phyloP scores from a whole-genome alignment of 2,888 invertebrate genomes.

The Lasius fuliginosus region DNA sequence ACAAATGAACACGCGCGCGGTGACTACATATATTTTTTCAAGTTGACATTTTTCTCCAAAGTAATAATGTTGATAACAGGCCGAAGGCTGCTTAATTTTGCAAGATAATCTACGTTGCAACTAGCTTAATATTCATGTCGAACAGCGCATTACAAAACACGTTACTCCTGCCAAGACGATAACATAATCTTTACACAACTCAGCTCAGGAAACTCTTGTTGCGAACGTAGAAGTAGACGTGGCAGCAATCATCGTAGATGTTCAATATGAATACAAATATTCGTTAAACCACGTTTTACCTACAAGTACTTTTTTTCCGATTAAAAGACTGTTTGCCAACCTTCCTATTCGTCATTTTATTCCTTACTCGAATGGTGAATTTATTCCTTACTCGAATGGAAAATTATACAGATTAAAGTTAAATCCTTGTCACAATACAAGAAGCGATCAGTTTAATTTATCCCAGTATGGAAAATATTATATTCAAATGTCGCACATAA shows the following conservation, averaged over 20 bases:
- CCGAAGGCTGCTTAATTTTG: slow-evolving; percentile 52
- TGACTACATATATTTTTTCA: not conserved
- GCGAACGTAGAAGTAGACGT: slow-evolving; percentile 53
- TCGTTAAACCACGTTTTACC: slow-evolving; percentile 7
- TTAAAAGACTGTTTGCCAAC: not conserved
- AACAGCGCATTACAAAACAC: slow-evolving; percentile 76
- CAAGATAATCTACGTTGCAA: slow-evolving; percentile 15
- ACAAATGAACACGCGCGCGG: not conserved
- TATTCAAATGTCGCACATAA: not conserved
- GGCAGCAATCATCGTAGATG: slow-evolving; percentile 35
- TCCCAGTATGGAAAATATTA: not conserved
- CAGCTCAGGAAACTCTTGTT: slow-evolving; percentile 65
- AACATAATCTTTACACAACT: slow-evolving; percentile 79
- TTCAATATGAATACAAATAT: slow-evolving; percentile 54
- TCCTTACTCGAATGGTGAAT: not conserved
- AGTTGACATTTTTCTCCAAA: not conserved
- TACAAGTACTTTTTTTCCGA: not conserved
- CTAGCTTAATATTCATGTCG: slow-evolving; percentile 75
- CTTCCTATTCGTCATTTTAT: not conserved
- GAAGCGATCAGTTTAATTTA: slow-evolving; percentile 16
- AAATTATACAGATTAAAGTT: not conserved
- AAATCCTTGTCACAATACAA: not conserved
- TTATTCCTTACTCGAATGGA: not conserved
- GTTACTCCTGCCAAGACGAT: slow-evolving; percentile 74
- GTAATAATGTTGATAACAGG: not conserved